Evolutionary conservation across 1,140 invertebrate species (phyloP), one percentile per base, ranked within the genome.

Genomic region (Nasonia vitripennis): DNA sequence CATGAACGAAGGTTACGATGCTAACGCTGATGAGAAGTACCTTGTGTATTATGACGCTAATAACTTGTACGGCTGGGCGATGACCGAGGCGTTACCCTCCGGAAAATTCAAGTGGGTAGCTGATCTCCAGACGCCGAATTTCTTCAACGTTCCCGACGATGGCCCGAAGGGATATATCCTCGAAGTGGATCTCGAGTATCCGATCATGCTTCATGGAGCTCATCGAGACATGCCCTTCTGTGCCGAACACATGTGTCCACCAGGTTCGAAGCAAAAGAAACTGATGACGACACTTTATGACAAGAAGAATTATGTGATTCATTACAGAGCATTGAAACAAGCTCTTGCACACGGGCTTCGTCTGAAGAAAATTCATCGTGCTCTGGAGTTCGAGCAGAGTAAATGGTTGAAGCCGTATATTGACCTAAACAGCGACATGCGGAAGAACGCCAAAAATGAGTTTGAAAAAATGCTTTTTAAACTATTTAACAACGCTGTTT

Each of bases 391-490:
- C 87, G 86, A 90, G 67, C 92, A 94, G 88, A 81, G 70, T 37
- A 9, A 67, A 78, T 94, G 90, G 90, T 81, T 94, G 14, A 89
- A 91, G 87, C 11, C 87, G 2, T 94, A 93, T 85, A 92, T 93
- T 41, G 91, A 93, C 67, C 85, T 92, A 48, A 94, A 93, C 89
- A 93, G 90, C 12, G 41, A 6, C 90, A 78, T 79, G 92, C 89
- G 84, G 89, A 89, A 20, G 20, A 77, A 34, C 34, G 34, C 34
- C 5, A 34, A 34, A 34, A 34, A 34, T 34, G 34, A 34, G 34
- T 34, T 34, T 34, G 34, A 34, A 34, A 34, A 34, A 34, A 34
- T 34, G 34, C 34, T 34, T 34, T 34, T 34, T 5, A 34, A 34
- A 34, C 34, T 34, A 34, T 34, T 34, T 34, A 34, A 34, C 34